Percentiles rank a stretch among this genome's conserved stretches.
These are phyloP conservation scores for Torymus texanus DNA, from an alignment of 2,888 invertebrate species.

Conservation along the genomic window DNA sequence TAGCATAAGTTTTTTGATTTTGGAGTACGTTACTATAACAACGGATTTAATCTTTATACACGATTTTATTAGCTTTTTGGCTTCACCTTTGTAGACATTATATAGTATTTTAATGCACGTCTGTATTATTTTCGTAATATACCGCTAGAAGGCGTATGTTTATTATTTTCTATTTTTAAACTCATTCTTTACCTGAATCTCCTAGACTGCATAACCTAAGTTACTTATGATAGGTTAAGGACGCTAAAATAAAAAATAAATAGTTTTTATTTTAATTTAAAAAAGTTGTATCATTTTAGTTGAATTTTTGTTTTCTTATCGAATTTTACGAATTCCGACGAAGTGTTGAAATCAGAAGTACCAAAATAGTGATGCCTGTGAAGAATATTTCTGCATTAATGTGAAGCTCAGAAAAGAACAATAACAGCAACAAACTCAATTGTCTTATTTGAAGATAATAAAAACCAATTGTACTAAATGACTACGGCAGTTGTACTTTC, in stretches of 20 bases:
- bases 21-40: no score
- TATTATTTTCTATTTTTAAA: not conserved
- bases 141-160: conserved; percentile 6
- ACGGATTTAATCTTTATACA: no score
- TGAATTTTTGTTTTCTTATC: conserved; percentile 24
- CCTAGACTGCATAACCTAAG: conserved; percentile 21
- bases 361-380: conserved; percentile 6
- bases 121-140: not conserved
- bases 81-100: no score
- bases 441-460: conserved; percentile 16
- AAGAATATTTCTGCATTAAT: conserved; percentile 1
- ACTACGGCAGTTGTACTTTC: conserved; percentile 83
- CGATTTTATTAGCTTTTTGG: no score
- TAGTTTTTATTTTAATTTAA: conserved; percentile 20
- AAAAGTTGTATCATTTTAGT: conserved; percentile 45
- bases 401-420: not conserved
- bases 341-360: not conserved
- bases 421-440: conserved; percentile 12
- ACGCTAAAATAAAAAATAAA: conserved; percentile 46
- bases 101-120: not conserved
- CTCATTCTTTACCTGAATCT: conserved; percentile 9
- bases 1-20: no score
- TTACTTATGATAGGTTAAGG: conserved; percentile 40
- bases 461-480: conserved; percentile 61
- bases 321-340: not conserved